Conservation (phyloP, 1,140 invertebrate species). For the Asobara japonica region DNA sequence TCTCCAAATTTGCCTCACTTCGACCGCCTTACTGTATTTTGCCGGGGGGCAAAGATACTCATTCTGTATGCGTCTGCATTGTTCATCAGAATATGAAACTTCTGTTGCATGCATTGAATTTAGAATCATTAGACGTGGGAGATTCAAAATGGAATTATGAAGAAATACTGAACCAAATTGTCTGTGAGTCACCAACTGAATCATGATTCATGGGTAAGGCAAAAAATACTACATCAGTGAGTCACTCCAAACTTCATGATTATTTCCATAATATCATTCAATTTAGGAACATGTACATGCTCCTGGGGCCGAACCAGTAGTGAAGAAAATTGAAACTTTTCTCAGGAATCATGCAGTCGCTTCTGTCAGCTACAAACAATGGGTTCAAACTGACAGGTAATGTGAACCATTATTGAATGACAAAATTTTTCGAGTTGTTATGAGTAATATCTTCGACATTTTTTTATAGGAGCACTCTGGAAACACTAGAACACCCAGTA, state of each 20-base stretch:
- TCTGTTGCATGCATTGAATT: no score
- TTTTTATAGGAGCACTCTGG: background rate
- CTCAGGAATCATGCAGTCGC: background rate
- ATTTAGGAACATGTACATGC: background rate
- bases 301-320: background rate
- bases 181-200: background rate
- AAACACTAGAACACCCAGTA: background rate
- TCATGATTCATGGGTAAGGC: background rate
- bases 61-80: conserved; percentile 28
- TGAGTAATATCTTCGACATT: background rate
- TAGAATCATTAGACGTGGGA: no score
- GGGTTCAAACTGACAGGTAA: background rate
- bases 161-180: background rate
- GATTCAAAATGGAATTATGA: no score
- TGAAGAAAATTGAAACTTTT: background rate
- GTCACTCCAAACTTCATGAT: background rate
- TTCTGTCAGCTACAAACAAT: background rate
- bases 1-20: conserved; percentile 7
- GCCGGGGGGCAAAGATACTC: conserved; percentile 22
- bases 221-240: background rate
- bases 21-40: conserved; percentile 23
- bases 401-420: background rate
- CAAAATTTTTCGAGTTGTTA: background rate
- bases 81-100: conserved; percentile 26
- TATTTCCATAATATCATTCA: background rate